A percentile compares a stretch with the other conserved stretches of the same genome.
phyloP scores from a whole-genome alignment of 2,888 invertebrate species.

The Elmis aenea region DNA sequence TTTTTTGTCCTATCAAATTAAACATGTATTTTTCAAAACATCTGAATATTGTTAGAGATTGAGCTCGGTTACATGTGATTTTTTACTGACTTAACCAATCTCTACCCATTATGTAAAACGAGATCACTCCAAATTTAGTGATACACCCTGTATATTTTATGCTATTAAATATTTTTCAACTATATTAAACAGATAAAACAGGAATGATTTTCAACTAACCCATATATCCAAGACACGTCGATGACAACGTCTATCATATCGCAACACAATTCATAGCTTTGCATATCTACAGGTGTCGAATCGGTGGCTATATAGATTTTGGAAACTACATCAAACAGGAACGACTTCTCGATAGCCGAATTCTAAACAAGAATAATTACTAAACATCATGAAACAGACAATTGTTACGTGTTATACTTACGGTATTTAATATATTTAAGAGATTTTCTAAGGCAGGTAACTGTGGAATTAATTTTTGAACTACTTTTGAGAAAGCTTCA shows the following conservation, averaged over 20 bases:
- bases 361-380: conserved; percentile 62
- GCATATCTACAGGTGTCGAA: conserved; percentile 99
- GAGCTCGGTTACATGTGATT: too few species aligned
- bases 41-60: too few species aligned
- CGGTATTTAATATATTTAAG: conserved; percentile 94
- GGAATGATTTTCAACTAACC: conserved; percentile 52
- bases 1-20: too few species aligned
- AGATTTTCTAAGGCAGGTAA: conserved; percentile 95
- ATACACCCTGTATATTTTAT: too few species aligned
- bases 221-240: conserved; percentile 98
- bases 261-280: conserved; percentile 98
- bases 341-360: conserved; percentile 98
- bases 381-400: too few species aligned
- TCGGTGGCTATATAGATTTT: conserved; percentile 99
- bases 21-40: too few species aligned
- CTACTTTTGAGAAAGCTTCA: conserved; percentile 99
- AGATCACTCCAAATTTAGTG: too few species aligned
- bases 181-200: too few species aligned
- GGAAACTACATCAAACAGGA: conserved; percentile 98
- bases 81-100: too few species aligned
- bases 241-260: conserved; percentile 99
- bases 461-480: conserved; percentile 97
- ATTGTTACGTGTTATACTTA: conserved; percentile 56
- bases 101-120: too few species aligned
- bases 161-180: too few species aligned